Percentiles rank a stretch among this genome's conserved stretches.
phyloP scores from a whole-genome alignment of 64 coral and sea anemone genomes.

The Platygyra sinensis region DNA sequence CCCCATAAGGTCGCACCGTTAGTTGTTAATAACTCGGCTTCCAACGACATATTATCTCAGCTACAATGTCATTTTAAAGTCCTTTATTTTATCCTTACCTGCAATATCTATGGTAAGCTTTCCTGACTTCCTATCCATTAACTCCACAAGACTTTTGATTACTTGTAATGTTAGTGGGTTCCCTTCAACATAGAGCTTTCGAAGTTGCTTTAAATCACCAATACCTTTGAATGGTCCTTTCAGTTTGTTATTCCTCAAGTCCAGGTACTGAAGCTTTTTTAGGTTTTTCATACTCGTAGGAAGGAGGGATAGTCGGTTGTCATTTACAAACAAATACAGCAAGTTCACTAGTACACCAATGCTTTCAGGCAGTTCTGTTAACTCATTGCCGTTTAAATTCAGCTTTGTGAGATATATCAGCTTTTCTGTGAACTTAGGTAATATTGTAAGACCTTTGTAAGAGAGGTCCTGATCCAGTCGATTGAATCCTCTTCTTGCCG shows the following conservation, averaged over 20 bases:
- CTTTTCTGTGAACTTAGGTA: background rate
- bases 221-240: background rate
- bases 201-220: background rate
- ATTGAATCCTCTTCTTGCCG: background rate
- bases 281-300: background rate
- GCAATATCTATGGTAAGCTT: background rate
- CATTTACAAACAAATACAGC: background rate
- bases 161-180: background rate
- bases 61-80: no score
- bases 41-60: no score
- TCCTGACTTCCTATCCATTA: background rate
- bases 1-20: no score
- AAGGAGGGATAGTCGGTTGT: background rate
- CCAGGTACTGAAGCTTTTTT: background rate
- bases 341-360: background rate
- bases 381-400: background rate
- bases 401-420: background rate
- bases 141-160: background rate
- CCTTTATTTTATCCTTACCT: background rate
- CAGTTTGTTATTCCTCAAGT: slow-evolving; percentile 7
- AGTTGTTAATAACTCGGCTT: no score
- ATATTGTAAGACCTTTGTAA: background rate
- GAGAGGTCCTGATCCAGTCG: background rate
- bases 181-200: background rate
- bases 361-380: background rate